Base-by-base conservation (phyloP, 2,113 vertebrate genomes). In the Larimichthys polyactis region DNA sequence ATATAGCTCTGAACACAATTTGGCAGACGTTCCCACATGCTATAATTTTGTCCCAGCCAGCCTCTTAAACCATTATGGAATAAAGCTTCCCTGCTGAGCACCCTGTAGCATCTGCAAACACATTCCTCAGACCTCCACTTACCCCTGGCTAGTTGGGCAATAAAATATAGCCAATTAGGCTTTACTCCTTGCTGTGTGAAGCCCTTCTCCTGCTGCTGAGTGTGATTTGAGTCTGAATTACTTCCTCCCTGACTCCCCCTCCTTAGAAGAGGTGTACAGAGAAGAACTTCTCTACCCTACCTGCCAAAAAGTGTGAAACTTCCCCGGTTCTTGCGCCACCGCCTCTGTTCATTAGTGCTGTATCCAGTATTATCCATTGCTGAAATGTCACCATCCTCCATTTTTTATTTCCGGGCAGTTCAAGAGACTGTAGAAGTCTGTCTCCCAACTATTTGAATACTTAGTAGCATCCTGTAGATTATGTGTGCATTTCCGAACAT, bases 141-240 rank as follows among this genome's bases (percentile, higher is more conserved):
- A 81, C 75, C 89, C 86, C 89, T 81, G 81, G 44, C 86, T 78
- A 71, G 74, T 81, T 46, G 19, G 84, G 55, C 85, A 89, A 86
- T 91, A 92, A 92, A 92, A 89, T 79, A 83, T n/a, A 83, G 79
- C 66, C 87, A 92, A 90, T 91, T 90, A 90, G 87, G 74, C 78
- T 85, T 88, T 63, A 60, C 88, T 87, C 75, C 83, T 73, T 59
- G 78, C 88, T 80, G 88, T 73, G 87, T 85, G 81, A 88, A 89
- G 85, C 81, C 75, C 69, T 77, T 83, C 80, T 74, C 84, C 86
- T 63, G 81, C 90, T 86, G 90, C 80, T 78, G 78, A 85, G 67
- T 86, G 81, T 83, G 85, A 90, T 91, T 86, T 71, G 46, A 84
- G 89, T 90, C 88, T 85, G 81, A 92, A 85, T 85, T 82, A 87